Evolutionary conservation across 2,113 vertebrate species (phyloP).

Genomic region (Actenoides hombroni): DNA sequence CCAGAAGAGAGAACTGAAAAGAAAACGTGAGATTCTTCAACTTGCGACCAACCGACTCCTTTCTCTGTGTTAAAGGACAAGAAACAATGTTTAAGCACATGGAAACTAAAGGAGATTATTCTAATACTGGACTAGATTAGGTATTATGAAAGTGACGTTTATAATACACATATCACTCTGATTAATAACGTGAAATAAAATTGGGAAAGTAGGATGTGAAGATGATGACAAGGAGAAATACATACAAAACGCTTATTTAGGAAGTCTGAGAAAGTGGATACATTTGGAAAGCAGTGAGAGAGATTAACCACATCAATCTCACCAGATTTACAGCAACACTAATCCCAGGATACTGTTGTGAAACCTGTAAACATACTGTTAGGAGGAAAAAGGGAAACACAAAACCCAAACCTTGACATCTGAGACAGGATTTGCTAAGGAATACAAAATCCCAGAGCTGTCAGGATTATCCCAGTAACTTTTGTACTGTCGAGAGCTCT

Average conservation of each 20-base stretch:
- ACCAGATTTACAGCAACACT: not conserved
- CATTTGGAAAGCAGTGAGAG: not conserved
- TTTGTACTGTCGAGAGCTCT: not conserved
- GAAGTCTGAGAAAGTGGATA: not conserved
- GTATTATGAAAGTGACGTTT: not conserved
- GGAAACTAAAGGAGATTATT: constrained; percentile 7
- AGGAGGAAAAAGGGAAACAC: not conserved
- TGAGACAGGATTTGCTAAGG: constrained; percentile 15
- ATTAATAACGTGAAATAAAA: not conserved
- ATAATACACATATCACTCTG: not conserved
- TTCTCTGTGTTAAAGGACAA: not conserved
- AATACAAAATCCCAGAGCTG: constrained; percentile 9
- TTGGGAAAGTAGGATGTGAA: not conserved
- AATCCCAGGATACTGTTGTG: constrained; percentile 31
- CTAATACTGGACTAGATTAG: not conserved
- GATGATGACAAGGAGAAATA: not conserved
- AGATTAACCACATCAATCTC: constrained; percentile 23
- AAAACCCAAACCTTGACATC: constrained; percentile 17
- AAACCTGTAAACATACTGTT: not conserved
- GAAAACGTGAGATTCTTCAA: not conserved
- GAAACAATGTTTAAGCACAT: not conserved
- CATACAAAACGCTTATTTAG: not conserved
- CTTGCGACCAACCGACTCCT: not conserved
- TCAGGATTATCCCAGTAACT: constrained; percentile 5
- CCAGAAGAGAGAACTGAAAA: not conserved